Conservation (phyloP, 2,797 vertebrate species). For the Telmatherina bonti region DNA sequence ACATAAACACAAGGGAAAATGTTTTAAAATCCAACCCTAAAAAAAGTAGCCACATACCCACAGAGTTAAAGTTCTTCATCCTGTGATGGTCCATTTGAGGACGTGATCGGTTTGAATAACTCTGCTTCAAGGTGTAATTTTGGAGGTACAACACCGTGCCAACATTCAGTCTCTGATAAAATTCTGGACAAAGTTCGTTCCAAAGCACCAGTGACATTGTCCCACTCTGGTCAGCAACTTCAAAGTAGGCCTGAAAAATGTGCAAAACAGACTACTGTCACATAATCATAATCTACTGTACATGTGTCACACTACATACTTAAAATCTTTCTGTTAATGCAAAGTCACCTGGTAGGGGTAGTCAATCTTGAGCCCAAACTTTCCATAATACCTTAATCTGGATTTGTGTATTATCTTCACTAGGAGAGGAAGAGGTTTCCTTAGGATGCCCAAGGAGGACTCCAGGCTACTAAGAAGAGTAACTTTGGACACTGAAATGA, state of each 20-base stretch:
- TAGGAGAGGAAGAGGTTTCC: conserved; percentile 84
- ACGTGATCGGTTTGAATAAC: conserved; percentile 86
- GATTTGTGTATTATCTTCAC: conserved; percentile 92
- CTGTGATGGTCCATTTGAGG: conserved; percentile 85
- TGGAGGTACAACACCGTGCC: conserved; percentile 90
- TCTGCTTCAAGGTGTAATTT: conserved; percentile 87
- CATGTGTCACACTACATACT: not conserved
- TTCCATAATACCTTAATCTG: conserved; percentile 91
- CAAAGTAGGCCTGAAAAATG: conserved; percentile 88
- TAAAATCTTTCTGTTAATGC: not conserved
- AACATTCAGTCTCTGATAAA: conserved; percentile 88
- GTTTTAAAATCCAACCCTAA: not conserved
- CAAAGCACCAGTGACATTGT: conserved; percentile 92
- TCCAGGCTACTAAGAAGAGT: conserved; percentile 85
- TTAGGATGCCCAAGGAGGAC: conserved; percentile 73
- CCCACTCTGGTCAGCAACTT: conserved; percentile 93
- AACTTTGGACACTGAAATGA: conserved; percentile 84
- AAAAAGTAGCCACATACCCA: conserved; percentile 82
- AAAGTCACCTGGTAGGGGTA: conserved; percentile 90
- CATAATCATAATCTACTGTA: not conserved
- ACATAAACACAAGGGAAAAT: not conserved
- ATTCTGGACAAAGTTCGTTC: conserved; percentile 91
- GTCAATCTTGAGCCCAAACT: conserved; percentile 84
- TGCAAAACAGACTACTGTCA: not conserved
- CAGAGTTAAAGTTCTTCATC: conserved; percentile 84